Base-by-base conservation (phyloP, 2,113 vertebrate genomes). In the Otis tarda region DNA sequence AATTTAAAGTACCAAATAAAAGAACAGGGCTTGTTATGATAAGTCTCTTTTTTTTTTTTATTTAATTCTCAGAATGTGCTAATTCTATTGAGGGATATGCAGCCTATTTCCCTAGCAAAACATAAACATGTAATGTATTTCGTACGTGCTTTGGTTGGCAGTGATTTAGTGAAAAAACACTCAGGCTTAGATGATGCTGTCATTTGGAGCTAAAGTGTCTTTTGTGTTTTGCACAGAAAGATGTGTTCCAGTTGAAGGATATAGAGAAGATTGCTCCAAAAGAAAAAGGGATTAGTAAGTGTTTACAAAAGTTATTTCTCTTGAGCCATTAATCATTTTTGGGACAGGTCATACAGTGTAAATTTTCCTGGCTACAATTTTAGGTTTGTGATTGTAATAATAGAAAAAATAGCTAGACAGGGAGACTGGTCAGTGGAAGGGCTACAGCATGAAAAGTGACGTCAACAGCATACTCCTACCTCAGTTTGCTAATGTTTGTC, bases 221-320 rank as follows among this genome's bases (percentile, higher is more conserved):
- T 95, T 85, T 60, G 43, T 77, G 43, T 97, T 97, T 96, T 95
- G 52, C 84, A 90, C 97, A 99, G 99, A 99, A 99, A 98, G 99
- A 99, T 97, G 99, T 99, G 77, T 99, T 99, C 97, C 99, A 99
- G 89, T 97, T 99, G 78, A 99, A 99, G 97, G 99, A 99, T 96
- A 97, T 99, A 61, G 99, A 99, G 97, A 99, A 99, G 98, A 99
- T 99, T 85, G 99, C 99, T 77, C 99, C 99, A 6, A 99, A 99
- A 98, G 97, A 99, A 88, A 99, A 99, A 97, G 99, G 99, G 86
- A 99, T 99, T 97, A 98, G 99, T 99, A 98, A 99, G 99, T 99
- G 91, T 94, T 84, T 53, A 59, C 43, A 39, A 18, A 90, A 87
- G 10, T 70, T 71, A 21, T 23, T 70, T 79, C 43, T 94, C 30